Evolutionary conservation across 1,140 invertebrate species (phyloP).

Genomic region (Hypsibius dujardini): DNA sequence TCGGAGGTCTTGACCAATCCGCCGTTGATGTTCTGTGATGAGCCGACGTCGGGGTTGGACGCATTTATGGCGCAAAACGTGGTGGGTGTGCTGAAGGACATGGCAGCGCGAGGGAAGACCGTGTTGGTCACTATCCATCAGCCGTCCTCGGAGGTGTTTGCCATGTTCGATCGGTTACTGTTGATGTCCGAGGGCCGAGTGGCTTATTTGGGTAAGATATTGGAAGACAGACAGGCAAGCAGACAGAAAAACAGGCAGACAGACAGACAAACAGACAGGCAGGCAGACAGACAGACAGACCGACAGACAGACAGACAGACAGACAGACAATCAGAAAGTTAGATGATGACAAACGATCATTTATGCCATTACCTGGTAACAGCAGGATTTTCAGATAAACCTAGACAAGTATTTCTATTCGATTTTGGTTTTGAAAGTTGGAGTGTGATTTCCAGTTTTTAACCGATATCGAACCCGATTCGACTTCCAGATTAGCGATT

Average conservation of each 20-base stretch:
- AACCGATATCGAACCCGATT: no score
- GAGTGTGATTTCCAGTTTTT: no score
- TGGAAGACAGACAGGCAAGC: no score
- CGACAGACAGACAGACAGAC: no score
- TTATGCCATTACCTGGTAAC: no score
- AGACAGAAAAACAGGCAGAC: no score
- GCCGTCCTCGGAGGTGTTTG: constrained; percentile 77
- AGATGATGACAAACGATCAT: no score
- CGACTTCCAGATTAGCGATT: no score
- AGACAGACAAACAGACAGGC: no score
- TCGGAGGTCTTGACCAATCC: constrained; percentile 85
- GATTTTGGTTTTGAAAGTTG: no score
- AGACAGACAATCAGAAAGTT: no score
- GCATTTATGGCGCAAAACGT: constrained; percentile 80
- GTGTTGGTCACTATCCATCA: constrained; percentile 88
- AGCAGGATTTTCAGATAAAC: neutral
- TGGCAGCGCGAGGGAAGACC: constrained; percentile 65
- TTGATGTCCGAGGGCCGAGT: constrained; percentile 78
- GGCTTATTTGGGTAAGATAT: constrained; percentile 54
- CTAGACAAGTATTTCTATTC: neutral
- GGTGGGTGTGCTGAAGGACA: constrained; percentile 50
- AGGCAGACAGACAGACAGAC: no score
- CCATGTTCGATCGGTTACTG: constrained; percentile 72
- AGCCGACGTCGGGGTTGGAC: constrained; percentile 81
- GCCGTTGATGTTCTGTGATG: constrained; percentile 85